Base-by-base conservation (phyloP, 2,888 invertebrate species). In the Cephus spinipes region DNA sequence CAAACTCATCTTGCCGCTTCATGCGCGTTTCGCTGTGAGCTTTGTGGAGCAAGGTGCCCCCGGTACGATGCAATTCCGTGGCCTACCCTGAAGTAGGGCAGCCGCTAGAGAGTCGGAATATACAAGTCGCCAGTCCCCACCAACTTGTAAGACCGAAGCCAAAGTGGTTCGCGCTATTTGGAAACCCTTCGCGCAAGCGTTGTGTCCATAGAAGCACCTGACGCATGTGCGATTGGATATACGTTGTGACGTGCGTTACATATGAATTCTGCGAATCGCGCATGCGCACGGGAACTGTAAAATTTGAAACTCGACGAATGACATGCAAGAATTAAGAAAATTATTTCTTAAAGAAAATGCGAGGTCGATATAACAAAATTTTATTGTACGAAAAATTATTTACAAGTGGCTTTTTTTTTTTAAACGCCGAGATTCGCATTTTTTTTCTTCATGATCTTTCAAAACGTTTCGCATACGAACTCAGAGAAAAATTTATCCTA, bases 81-180 rank as follows among this genome's bases (percentile, higher is more conserved):
- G 55, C 55, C 55, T 55, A 55, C 55, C 55, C 55, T 55, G 73
- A 83, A 83, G 73, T 83, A 81, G 83, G 83, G 31, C 83, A 79
- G 79, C 79, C 75, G 79, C 76, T 73, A 35, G 76, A 76, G 55
- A 55, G 55, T 55, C 23, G 23, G 55, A 55, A 55, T 55, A 55
- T 55, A 55, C 55, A 55, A 55, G 55, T 55, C 55, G 55, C 55
- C 55, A 55, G 23, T 55, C 55, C 55, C 55, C 55, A 23, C 79
- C 74, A 80, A 76, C 77, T 81, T 78, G 76, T 9, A 55, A 23
- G 55, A 79, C 78, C 34, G 75, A 77, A 79, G 81, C 79, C 78
- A 81, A 83, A 81, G 80, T 79, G 80, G 82, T 79, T 80, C 79
- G 75, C 68, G 79, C 76, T 83, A 80, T 80, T 80, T 83, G 79